Conservation (phyloP, 2,113 vertebrate genomes). For the Archilochus colubris region DNA sequence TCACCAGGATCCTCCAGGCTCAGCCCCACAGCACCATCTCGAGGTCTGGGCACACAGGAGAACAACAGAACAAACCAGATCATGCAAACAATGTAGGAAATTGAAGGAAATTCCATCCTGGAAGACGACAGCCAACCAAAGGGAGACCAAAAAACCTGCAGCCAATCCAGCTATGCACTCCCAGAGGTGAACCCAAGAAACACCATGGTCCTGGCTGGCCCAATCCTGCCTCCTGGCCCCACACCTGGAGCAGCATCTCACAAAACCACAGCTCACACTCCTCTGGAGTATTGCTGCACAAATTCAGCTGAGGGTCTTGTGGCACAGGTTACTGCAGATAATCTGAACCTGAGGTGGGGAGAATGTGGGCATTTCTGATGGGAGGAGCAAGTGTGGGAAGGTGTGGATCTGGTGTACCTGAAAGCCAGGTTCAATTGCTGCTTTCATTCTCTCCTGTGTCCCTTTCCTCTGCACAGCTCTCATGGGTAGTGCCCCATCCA, state of each 20-base stretch:
- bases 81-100: neutral
- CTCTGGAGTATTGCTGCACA: neutral
- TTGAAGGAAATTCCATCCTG: neutral
- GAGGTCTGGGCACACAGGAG: neutral
- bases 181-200: neutral
- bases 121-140: neutral
- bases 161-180: neutral
- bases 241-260: neutral
- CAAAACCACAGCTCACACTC: neutral
- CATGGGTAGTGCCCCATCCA: accelerated
- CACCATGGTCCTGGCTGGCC: neutral
- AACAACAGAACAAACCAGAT: neutral
- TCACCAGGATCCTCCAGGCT: accelerated
- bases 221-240: neutral
- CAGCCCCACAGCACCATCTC: neutral
- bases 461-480: neutral
- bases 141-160: neutral
- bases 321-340: neutral
- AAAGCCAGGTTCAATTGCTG: neutral
- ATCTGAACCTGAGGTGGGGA: neutral
- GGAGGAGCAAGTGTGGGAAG: neutral
- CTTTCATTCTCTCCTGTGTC: neutral
- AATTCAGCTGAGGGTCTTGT: neutral
- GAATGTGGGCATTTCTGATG: neutral
- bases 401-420: neutral